Conservation (phyloP, 2,888 invertebrate species). For the Leucania comma region DNA sequence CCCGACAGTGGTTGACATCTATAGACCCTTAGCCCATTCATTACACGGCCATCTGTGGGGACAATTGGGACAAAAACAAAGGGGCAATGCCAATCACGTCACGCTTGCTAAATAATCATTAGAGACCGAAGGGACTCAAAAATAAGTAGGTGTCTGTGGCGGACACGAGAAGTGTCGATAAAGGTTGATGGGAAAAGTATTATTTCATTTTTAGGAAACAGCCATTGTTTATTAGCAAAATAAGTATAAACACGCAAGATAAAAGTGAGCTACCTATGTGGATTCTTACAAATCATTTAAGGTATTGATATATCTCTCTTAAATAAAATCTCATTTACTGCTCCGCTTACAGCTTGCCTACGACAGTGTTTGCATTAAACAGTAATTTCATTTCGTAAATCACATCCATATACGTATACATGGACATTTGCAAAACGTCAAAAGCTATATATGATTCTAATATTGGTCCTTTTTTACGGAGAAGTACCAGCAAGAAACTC, state of each 20-base stretch:
- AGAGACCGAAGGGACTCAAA: constrained; percentile 31
- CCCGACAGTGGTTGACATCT: constrained; percentile 67
- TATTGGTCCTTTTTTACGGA: too few species aligned
- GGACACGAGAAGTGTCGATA: constrained; percentile 24
- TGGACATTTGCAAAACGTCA: too few species aligned
- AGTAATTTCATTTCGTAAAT: not conserved
- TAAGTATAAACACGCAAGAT: not conserved
- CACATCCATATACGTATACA: not conserved
- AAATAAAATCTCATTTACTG: not conserved
- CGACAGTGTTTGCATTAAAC: too few species aligned
- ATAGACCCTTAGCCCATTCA: constrained; percentile 68
- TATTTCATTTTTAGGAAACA: not conserved
- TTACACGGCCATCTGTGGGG: constrained; percentile 64
- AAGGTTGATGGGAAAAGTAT: not conserved
- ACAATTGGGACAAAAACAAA: constrained; percentile 68
- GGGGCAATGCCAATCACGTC: constrained; percentile 60
- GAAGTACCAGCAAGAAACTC: too few species aligned
- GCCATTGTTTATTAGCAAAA: not conserved
- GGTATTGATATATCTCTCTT: not conserved
- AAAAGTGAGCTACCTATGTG: not conserved
- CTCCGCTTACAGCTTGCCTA: too few species aligned
- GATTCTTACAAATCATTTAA: not conserved
- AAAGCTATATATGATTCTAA: too few species aligned
- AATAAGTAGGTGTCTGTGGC: constrained; percentile 54
- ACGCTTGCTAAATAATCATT: constrained; percentile 55